phyloP scores from a whole-genome alignment of 2,888 invertebrate genomes.

The Malacosoma neustria region DNA sequence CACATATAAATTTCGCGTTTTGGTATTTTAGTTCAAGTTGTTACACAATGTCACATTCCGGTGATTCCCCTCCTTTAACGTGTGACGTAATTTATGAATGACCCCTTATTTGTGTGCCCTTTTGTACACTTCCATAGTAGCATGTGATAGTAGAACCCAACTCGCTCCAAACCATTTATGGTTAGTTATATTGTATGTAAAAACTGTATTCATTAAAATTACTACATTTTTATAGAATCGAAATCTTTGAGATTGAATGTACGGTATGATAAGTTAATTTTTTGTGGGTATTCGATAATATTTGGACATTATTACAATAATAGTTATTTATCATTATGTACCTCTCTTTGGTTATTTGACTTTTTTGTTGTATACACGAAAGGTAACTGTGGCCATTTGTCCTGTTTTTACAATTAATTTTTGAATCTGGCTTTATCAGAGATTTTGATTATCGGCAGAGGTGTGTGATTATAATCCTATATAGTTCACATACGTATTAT shows the following conservation, averaged over 20 bases:
- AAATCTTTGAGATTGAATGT: background rate
- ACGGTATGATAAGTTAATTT: constrained; percentile 22
- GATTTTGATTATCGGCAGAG: constrained; percentile 33
- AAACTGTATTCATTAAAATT: background rate
- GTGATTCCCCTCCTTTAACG: too few relatives aligned
- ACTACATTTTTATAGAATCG: background rate
- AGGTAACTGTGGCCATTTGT: constrained; percentile 47
- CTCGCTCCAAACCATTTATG: background rate
- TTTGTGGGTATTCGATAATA: constrained; percentile 19
- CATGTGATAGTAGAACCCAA: constrained; percentile 3
- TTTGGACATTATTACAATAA: constrained; percentile 14
- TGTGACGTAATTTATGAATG: too few relatives aligned
- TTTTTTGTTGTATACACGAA: constrained; percentile 17
- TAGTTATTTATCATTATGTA: constrained; percentile 14
- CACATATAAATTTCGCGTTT: too few relatives aligned
- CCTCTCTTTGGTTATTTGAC: constrained; percentile 15
- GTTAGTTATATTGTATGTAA: constrained; percentile 1
- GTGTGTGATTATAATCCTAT: too few relatives aligned
- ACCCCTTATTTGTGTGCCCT: background rate
- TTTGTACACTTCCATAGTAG: constrained; percentile 3
- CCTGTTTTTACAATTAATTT: constrained; percentile 29
- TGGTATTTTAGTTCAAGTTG: too few relatives aligned
- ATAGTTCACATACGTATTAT: too few relatives aligned
- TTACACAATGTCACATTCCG: too few relatives aligned
- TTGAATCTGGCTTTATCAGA: constrained; percentile 11